phyloP scores from a whole-genome alignment of 1,140 invertebrate species.

The Bactericera cockerelli region DNA sequence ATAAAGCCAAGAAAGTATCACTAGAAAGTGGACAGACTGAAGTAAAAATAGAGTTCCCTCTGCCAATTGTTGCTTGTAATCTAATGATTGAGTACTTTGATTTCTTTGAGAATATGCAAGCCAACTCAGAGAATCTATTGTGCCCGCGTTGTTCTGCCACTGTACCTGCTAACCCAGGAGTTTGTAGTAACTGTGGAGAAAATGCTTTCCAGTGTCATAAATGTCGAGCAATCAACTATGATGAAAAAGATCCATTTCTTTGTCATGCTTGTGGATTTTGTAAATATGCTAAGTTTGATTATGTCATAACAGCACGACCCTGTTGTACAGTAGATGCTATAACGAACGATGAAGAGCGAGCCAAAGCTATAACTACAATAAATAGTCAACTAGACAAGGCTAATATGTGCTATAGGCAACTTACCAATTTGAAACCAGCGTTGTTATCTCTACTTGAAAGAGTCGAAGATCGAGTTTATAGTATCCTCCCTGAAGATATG shows the following conservation, averaged over 20 bases:
- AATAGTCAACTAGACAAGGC: constrained; percentile 84
- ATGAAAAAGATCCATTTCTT: constrained; percentile 96
- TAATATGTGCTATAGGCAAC: constrained; percentile 80
- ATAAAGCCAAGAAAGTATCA: constrained; percentile 83
- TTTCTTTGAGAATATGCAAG: constrained; percentile 84
- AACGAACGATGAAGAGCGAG: constrained; percentile 86
- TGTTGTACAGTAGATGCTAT: constrained; percentile 94
- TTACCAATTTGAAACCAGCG: constrained; percentile 75
- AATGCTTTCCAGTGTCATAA: constrained; percentile 98
- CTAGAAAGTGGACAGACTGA: constrained; percentile 85
- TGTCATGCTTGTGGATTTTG: constrained; percentile 98
- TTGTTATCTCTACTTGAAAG: constrained; percentile 28
- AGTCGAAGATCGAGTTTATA: neutral
- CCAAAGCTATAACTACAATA: constrained; percentile 64
- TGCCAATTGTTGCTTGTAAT: constrained; percentile 94
- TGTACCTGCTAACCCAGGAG: constrained; percentile 90
- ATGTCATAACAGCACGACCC: constrained; percentile 70
- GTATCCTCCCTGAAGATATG: neutral
- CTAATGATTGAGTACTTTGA: constrained; percentile 98
- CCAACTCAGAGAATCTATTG: constrained; percentile 75
- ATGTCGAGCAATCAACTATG: constrained; percentile 95
- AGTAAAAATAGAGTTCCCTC: constrained; percentile 86
- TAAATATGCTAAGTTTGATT: constrained; percentile 99
- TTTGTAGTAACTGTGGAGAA: constrained; percentile 94
- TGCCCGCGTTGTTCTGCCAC: constrained; percentile 92